These are phyloP conservation scores for Drosophila athabasca DNA, from an alignment of 1,140 invertebrate genomes.

Conservation along the genomic window DNA sequence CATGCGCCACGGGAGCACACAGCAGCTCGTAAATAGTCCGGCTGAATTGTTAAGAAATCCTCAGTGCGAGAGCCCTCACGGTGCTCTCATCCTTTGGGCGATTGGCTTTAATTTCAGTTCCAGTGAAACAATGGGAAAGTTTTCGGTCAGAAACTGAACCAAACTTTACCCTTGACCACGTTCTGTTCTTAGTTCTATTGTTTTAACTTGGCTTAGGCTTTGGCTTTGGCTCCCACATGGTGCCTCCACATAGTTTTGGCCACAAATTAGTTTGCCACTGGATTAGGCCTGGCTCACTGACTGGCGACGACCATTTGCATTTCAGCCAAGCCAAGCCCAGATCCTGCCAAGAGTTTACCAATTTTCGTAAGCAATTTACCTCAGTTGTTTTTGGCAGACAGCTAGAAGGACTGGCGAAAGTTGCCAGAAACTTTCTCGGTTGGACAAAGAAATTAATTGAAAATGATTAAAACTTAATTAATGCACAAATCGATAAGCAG, in stretches of 20 bases:
- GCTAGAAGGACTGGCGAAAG: constrained; percentile 18
- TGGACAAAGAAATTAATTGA: constrained; percentile 30
- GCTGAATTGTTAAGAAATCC: constrained; percentile 32
- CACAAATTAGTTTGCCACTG: constrained; percentile 26
- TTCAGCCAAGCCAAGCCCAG: background rate
- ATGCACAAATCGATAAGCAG: constrained; percentile 46
- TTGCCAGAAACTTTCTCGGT: constrained; percentile 27
- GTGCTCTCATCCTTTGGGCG: constrained; percentile 24
- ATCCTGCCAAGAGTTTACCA: background rate
- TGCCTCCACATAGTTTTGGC: constrained; percentile 17
- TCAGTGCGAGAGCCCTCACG: constrained; percentile 6
- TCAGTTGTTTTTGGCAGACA: constrained; percentile 1
- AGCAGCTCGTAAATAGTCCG: constrained; percentile 37
- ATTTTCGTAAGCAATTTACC: constrained; percentile 36
- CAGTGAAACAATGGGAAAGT: constrained; percentile 24
- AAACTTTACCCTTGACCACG: constrained; percentile 36
- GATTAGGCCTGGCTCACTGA: constrained; percentile 1
- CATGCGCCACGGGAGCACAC: constrained; percentile 24
- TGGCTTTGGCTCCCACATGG: constrained; percentile 13
- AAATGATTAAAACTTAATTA: constrained; percentile 49
- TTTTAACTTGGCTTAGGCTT: constrained; percentile 44
- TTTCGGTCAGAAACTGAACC: constrained; percentile 43
- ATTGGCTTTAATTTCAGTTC: constrained; percentile 61
- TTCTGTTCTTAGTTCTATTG: constrained; percentile 45
- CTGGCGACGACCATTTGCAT: background rate